Evolutionary conservation across 2,888 invertebrate species (phyloP).

Genomic region (Caenorhabditis sp.): DNA sequence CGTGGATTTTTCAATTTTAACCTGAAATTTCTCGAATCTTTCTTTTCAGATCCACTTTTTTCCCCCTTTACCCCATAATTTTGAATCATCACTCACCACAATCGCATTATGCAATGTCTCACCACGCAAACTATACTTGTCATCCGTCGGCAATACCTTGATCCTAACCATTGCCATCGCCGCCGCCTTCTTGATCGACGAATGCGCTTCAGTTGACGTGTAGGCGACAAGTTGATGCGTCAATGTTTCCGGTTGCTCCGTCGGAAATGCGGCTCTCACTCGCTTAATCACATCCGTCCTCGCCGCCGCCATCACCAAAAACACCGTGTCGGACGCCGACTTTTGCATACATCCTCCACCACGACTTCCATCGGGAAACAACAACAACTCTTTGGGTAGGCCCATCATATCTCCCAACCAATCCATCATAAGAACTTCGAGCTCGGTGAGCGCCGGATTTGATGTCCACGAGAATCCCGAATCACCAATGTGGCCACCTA

Average conservation of each 20-base stretch:
- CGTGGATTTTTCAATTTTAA: no score
- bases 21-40: no score
- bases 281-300: slow-evolving; percentile 23
- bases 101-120: slow-evolving; percentile 25
- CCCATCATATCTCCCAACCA: slow-evolving; percentile 42
- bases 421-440: slow-evolving; percentile 38
- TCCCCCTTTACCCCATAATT: no score
- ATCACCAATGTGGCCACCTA: slow-evolving; percentile 32
- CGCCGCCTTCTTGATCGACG: slow-evolving; percentile 25
- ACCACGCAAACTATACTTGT: slow-evolving; percentile 32
- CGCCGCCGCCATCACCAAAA: slow-evolving; percentile 25
- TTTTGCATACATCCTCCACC: slow-evolving; percentile 38
- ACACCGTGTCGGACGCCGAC: slow-evolving; percentile 27
- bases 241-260: slow-evolving; percentile 9
- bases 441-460: slow-evolving; percentile 28
- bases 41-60: no score
- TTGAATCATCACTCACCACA: slow-evolving; percentile 6
- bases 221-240: slow-evolving; percentile 29
- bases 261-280: slow-evolving; percentile 9
- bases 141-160: slow-evolving; percentile 26
- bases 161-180: slow-evolving; percentile 35
- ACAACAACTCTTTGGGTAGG: slow-evolving; percentile 28
- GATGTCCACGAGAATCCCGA: slow-evolving; percentile 33
- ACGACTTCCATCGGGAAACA: slow-evolving; percentile 31
- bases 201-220: slow-evolving; percentile 31